Conservation (phyloP, 2,888 invertebrate species). For the Drosophila paucipuncta region DNA sequence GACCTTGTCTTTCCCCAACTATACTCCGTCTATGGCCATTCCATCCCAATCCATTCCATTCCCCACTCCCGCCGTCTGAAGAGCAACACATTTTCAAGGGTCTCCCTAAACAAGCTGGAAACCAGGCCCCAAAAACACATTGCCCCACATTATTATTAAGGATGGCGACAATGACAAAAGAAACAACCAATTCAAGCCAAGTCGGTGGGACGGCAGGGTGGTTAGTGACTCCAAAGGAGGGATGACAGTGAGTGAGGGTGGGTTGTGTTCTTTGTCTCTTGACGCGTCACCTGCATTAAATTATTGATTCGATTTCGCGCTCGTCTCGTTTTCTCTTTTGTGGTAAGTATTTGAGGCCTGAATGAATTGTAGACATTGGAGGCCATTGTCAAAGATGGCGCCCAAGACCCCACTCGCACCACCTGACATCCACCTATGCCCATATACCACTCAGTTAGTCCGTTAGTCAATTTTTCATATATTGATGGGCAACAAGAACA, state of each 20-base stretch:
- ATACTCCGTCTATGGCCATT: background rate
- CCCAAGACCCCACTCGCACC: conserved; percentile 1
- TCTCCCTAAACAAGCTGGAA: conserved; percentile 56
- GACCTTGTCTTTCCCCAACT: background rate
- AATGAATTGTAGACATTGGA: conserved; percentile 47
- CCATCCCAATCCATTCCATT: background rate
- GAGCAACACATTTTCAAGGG: conserved; percentile 17
- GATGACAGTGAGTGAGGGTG: background rate
- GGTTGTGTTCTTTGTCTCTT: background rate
- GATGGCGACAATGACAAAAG: conserved; percentile 66
- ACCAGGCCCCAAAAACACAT: conserved; percentile 53
- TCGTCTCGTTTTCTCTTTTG: conserved; percentile 71
- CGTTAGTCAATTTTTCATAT: conserved; percentile 62
- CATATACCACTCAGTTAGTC: conserved; percentile 27
- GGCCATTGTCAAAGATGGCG: conserved; percentile 62
- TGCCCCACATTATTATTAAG: conserved; percentile 61
- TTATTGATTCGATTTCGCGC: conserved; percentile 78
- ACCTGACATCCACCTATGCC: background rate
- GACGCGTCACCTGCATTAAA: conserved; percentile 73
- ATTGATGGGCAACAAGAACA: conserved; percentile 33
- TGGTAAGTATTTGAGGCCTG: conserved; percentile 63
- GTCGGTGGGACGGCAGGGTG: background rate
- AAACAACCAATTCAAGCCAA: conserved; percentile 30
- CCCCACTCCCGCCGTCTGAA: background rate
- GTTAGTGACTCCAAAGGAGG: background rate